phyloP scores from a whole-genome alignment of 2,888 invertebrate genomes.

The Nipponacmea schrenckii region DNA sequence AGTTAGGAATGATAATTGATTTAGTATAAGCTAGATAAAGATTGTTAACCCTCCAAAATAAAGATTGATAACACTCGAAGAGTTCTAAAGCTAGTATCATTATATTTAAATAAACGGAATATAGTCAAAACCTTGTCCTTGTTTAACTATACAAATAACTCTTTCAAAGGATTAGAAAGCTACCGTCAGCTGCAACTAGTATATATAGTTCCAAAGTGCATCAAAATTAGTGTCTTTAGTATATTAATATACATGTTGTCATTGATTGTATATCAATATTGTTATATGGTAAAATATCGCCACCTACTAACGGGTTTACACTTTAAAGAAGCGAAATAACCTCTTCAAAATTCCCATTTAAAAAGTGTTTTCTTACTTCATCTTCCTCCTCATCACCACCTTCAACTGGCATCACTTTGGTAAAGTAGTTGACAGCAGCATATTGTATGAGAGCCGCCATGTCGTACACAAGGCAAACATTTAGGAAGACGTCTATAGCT shows the following conservation, averaged over 20 bases:
- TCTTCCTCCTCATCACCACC: constrained; percentile 44
- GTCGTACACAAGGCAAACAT: constrained; percentile 62
- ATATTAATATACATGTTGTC: constrained; percentile 1
- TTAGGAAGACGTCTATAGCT: constrained; percentile 64
- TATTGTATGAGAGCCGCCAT: constrained; percentile 65
- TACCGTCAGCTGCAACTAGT: too few relatives aligned
- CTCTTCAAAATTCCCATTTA: too few relatives aligned
- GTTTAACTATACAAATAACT: too few relatives aligned
- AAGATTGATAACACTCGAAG: neutral
- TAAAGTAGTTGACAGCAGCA: constrained; percentile 66
- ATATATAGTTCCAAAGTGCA: too few relatives aligned
- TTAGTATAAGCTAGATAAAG: neutral
- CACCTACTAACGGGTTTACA: too few relatives aligned
- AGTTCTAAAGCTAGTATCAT: neutral
- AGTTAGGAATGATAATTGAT: neutral
- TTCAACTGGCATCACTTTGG: constrained; percentile 54
- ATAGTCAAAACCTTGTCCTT: too few relatives aligned
- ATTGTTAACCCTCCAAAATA: neutral
- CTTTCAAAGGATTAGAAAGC: too few relatives aligned
- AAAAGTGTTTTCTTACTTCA: constrained; percentile 17
- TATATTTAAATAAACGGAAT: too few relatives aligned
- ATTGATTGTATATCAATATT: too few relatives aligned
- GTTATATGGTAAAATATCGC: too few relatives aligned
- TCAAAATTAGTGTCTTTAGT: neutral
- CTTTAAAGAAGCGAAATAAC: too few relatives aligned